phyloP scores from a whole-genome alignment of 2,113 vertebrate species.

The Leptobrachium leishanense region DNA sequence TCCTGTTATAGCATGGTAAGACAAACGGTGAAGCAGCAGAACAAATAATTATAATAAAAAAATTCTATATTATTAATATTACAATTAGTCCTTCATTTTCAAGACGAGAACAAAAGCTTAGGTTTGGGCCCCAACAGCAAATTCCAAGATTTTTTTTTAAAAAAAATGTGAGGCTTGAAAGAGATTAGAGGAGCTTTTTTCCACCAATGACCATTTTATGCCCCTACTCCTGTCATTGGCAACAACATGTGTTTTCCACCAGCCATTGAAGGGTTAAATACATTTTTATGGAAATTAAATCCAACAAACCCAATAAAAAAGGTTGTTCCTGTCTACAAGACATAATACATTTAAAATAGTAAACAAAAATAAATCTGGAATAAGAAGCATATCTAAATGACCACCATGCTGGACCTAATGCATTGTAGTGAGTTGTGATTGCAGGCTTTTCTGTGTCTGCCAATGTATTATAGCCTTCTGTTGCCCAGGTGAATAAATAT shows the following conservation, averaged over 20 bases:
- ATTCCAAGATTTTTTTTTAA: background rate
- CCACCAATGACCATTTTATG: slow-evolving; percentile 67
- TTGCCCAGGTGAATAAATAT: slow-evolving; percentile 99
- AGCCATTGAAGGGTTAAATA: background rate
- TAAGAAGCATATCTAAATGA: slow-evolving; percentile 76
- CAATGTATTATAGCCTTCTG: slow-evolving; percentile 99
- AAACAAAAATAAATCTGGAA: background rate
- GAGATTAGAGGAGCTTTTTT: slow-evolving; percentile 78
- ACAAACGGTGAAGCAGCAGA: slow-evolving; percentile 89
- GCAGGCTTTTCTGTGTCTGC: slow-evolving; percentile 96
- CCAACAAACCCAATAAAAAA: background rate
- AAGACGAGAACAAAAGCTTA: slow-evolving; percentile 67
- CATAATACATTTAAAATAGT: slow-evolving; percentile 57
- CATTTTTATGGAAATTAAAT: background rate
- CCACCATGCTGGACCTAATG: slow-evolving; percentile 93
- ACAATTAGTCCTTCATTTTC: slow-evolving; percentile 82
- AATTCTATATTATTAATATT: slow-evolving; percentile 85
- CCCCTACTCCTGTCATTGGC: too few species aligned
- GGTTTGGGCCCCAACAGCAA: slow-evolving; percentile 70
- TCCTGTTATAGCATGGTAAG: slow-evolving; percentile 98
- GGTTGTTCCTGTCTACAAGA: background rate
- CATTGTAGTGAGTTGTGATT: slow-evolving; percentile 97
- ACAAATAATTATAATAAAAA: slow-evolving; percentile 68
- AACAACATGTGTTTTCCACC: background rate
- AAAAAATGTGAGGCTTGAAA: slow-evolving; percentile 77